Base-by-base conservation (phyloP, 2,113 vertebrate species). In the Boulengerochromis microlepis region DNA sequence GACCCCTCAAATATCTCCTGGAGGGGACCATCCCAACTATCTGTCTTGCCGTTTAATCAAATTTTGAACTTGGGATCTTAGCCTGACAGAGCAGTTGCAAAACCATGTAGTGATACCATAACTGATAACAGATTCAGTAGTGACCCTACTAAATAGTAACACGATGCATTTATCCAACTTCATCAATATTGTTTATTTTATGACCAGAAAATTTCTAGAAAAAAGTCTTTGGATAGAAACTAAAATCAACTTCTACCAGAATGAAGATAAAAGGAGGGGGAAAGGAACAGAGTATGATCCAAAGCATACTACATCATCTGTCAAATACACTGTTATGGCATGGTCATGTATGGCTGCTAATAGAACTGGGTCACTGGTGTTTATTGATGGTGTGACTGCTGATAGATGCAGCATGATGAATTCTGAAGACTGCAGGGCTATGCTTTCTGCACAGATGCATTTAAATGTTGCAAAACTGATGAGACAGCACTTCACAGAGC, bases 1-100 rank as follows among this genome's bases (percentile, higher is more conserved):
- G 33, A 38, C 33, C 19, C 19, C 7, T 38, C 10, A 38, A 66
- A 66, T 38, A n/a, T 66, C 19, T 66, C 33, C 33, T 5, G 61
- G 33, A n/a, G 61, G 19, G 7, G 5, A 66, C 61, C 1, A 5
- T 66, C 61, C 61, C 10, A 66, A 22, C 61, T 66, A 22, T 66
- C 19, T n/a, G 33, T 66, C 33, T 8, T 2, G 33, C 10, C 0
- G 0, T 66, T 66, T 38, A 4, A 66, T 5, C 7, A 13, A 2
- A 66, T 13, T 38, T 5, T 38, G 11, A 66, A 38, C 11, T 66
- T 64, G 31, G 31, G 59, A 33, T 35, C 16, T 64, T 11, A 35
- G 29, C 4, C 33, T 66, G 61, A 66, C 10, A 66, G 7, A 66
- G 19, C 33, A n/a, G 31, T n/a, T 35, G 59, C 59, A 64, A 12